Base-by-base conservation (phyloP, 2,113 vertebrate genomes). In the Prolemur simus region DNA sequence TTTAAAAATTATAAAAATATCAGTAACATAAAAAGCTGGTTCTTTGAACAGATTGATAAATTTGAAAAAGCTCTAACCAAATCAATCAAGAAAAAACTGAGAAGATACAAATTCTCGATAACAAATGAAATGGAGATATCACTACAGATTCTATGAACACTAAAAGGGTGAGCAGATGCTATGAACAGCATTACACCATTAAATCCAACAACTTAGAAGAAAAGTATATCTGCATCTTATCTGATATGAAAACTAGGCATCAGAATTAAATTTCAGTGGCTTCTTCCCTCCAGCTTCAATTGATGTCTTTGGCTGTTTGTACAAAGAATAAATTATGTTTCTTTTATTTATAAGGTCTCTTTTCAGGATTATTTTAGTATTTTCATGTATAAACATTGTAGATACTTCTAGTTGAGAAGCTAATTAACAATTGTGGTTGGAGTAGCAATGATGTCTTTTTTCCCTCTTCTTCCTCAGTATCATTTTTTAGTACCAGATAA, bases 31-130 rank as follows among this genome's bases (percentile, higher is more conserved):
- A 87, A 85, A 86, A 76, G 6, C 6, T 49, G 13, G 6, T 52
- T 92, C 39, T 49, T 73, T 92, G 39, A 77, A 93, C 89, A 83
- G 9, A 90, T 54, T 37, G 78, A 37, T 92, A 78, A 94, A 93
- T 83, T 1, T 29, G 20, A 49, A 96, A 92, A 90, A 82, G 15
- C 15, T 80, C 21, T 84, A 80, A 15, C 29, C 20, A 90, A 77
- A 73, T 21, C 17, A 82, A 81, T 81, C 14, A 93, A 47, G 20
- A 77, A 94, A 39, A 92, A 42, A 60, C 9, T 27, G 32, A 42
- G 37, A 82, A 68, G 32, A 45, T 63, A 73, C 23, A 88, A 77
- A 90, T 76, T 71, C 52, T 39, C 56, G 91, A 23, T 52, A 74
- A 68, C 54, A 84, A 73, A 81, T 56, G 20, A 91, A 94, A 83